Conservation (phyloP, 1,140 invertebrate species). For the Papilio glaucus region DNA sequence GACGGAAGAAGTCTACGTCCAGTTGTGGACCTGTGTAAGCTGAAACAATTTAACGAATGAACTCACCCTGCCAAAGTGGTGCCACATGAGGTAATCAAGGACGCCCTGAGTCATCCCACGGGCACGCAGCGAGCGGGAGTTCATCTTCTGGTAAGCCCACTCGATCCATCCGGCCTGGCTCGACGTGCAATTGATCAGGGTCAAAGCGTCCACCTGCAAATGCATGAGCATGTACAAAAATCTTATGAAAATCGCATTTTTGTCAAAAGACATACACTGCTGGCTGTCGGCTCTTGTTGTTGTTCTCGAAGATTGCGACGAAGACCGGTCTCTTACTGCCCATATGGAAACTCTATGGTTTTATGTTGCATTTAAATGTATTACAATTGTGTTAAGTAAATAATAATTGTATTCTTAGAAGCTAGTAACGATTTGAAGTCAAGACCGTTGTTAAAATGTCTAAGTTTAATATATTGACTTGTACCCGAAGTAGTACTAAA, state of each 20-base stretch:
- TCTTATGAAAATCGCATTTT: background rate
- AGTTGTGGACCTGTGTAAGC: background rate
- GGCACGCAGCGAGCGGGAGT: conserved; percentile 91
- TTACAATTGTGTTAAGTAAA: background rate
- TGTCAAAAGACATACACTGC: background rate
- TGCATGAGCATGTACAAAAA: conserved; percentile 25
- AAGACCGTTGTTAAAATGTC: background rate
- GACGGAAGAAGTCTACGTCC: too few relatives aligned
- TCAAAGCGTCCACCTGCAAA: conserved; percentile 88
- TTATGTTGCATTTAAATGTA: background rate
- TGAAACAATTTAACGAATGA: conserved; percentile 24
- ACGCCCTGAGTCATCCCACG: conserved; percentile 97
- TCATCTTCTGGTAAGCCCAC: conserved; percentile 99
- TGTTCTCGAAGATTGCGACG: background rate
- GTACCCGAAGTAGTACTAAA: background rate
- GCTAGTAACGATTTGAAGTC: background rate
- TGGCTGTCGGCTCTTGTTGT: too few relatives aligned
- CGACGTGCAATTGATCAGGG: conserved; percentile 96
- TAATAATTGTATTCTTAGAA: background rate
- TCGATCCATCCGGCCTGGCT: conserved; percentile 98
- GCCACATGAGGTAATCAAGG: conserved; percentile 99
- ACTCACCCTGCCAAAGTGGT: conserved; percentile 94
- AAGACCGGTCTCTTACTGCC: background rate
- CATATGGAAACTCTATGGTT: background rate
- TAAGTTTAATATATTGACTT: background rate